Conservation (phyloP, 2,113 vertebrate genomes). For the Formicarius rufipectus region DNA sequence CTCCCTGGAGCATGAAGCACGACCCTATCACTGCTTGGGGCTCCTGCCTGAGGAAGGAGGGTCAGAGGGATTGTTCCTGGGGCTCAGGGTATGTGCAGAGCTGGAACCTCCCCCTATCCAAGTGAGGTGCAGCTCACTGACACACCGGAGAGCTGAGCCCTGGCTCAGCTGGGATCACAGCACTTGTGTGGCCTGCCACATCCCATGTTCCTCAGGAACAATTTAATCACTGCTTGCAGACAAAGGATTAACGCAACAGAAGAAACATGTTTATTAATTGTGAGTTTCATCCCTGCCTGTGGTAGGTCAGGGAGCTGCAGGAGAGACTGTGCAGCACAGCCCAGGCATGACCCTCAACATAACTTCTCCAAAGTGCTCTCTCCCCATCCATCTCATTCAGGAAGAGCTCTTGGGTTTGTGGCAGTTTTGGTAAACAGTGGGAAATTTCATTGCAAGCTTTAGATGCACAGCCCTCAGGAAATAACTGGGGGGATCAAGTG, state of each 20-base stretch:
- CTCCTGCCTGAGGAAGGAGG: background rate
- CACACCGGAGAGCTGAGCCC: accelerated
- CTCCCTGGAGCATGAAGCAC: accelerated
- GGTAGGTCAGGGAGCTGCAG: background rate
- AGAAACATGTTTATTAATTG: background rate
- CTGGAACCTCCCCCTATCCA: background rate
- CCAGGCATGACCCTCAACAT: accelerated
- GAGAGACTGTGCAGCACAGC: background rate
- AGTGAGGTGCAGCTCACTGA: accelerated
- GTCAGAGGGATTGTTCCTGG: background rate
- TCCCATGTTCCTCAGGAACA: background rate
- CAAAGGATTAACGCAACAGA: background rate
- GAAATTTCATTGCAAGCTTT: background rate
- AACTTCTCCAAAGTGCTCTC: background rate
- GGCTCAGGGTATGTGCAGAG: background rate
- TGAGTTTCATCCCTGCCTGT: background rate
- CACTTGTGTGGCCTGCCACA: accelerated
- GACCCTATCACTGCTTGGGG: background rate
- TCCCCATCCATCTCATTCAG: background rate
- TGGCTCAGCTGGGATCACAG: background rate
- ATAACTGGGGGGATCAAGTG: background rate
- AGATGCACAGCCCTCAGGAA: background rate
- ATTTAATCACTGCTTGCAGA: background rate
- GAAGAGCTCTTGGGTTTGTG: background rate
- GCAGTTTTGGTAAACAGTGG: background rate